These are phyloP conservation scores for Phyto melanocephala DNA, from an alignment of 2,888 invertebrate genomes.

Conservation along the genomic window DNA sequence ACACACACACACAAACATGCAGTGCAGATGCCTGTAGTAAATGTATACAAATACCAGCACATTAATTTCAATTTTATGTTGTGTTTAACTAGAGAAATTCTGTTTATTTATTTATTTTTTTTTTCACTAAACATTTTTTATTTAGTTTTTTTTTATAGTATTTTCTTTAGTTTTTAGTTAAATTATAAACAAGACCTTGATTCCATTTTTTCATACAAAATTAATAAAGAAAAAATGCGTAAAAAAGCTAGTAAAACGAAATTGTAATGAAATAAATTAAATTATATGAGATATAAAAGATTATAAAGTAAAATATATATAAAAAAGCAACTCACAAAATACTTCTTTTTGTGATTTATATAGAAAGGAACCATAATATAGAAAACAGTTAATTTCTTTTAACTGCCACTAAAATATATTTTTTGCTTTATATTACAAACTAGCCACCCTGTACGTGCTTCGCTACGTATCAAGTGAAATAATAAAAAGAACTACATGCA, in stretches of 20 bases:
- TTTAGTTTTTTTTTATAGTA: not conserved
- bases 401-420: too few relatives aligned
- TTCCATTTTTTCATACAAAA: conserved; percentile 46
- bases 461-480: too few relatives aligned
- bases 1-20: not conserved
- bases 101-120: too few relatives aligned
- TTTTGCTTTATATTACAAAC: too few relatives aligned
- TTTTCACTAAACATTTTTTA: not conserved
- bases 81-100: not conserved
- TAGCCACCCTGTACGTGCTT: too few relatives aligned
- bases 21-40: not conserved
- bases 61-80: conserved; percentile 60
- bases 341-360: too few relatives aligned
- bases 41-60: conserved; percentile 35
- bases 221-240: conserved; percentile 24
- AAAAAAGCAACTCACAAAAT: too few relatives aligned
- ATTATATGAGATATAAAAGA: not conserved
- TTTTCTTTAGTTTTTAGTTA: not conserved
- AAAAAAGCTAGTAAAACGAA: not conserved
- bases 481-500: too few relatives aligned
- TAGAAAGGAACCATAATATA: too few relatives aligned
- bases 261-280: conserved; percentile 34
- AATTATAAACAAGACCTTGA: conserved; percentile 50
- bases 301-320: too few relatives aligned
- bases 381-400: too few relatives aligned